Percentiles rank a stretch among this genome's conserved stretches.
phyloP scores from a whole-genome alignment of 2,113 vertebrate genomes.

The Pyrgilauda ruficollis region DNA sequence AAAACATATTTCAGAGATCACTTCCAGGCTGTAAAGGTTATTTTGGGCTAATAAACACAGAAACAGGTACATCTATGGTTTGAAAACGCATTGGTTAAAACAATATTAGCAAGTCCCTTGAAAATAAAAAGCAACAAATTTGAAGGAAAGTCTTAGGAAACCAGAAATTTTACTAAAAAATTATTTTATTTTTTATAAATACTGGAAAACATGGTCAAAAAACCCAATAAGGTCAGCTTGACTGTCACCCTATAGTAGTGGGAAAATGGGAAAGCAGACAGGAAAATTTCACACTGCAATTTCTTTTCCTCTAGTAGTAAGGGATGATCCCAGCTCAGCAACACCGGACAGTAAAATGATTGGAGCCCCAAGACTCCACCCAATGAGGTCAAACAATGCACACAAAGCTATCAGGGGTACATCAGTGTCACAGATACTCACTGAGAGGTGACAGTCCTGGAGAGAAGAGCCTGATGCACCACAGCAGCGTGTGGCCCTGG shows the following conservation, averaged over 20 bases:
- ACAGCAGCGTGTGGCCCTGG: fast-evolving
- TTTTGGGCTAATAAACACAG: not conserved
- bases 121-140: not conserved
- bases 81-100: not conserved
- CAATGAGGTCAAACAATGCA: not conserved
- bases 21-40: not conserved
- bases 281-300: not conserved
- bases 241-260: not conserved
- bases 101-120: not conserved
- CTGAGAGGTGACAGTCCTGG: fast-evolving
- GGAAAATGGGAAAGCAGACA: not conserved
- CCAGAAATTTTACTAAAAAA: not conserved
- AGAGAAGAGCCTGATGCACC: not conserved
- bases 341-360: not conserved
- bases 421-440: not conserved
- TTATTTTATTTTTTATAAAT: not conserved
- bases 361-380: not conserved
- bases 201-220: not conserved
- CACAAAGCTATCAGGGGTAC: not conserved
- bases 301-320: not conserved
- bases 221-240: not conserved
- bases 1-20: not conserved
- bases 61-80: not conserved
- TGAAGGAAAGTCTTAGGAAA: not conserved
- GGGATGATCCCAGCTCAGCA: not conserved